Conservation (phyloP, 53 echinoderm and acorn worm species). For the Echinarachnius parma region DNA sequence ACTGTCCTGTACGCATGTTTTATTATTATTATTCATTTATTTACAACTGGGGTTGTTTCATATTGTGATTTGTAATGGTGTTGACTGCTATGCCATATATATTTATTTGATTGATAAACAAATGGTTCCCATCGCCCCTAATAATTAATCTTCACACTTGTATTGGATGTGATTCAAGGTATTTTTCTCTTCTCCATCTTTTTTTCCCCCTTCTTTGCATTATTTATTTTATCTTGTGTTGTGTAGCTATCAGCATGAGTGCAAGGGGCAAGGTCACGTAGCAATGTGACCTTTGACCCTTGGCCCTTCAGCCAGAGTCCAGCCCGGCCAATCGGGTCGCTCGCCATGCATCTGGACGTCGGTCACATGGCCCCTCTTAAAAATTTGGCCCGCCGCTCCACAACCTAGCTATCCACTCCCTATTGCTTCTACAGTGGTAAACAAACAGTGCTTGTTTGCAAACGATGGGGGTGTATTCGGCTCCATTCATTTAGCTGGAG, state of each 20-base stretch:
- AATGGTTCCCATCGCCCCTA: too few species aligned
- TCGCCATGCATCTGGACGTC: too few species aligned
- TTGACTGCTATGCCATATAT: too few species aligned
- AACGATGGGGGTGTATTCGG: constrained; percentile 22
- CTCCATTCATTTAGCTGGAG: too few species aligned
- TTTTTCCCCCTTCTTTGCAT: constrained; percentile 33
- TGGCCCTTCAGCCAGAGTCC: constrained; percentile 9
- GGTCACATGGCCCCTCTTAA: constrained; percentile 11
- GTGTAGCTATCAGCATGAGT: constrained; percentile 34
- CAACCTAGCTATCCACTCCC: constrained; percentile 29
- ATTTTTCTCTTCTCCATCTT: constrained; percentile 26
- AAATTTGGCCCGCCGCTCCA: constrained; percentile 22
- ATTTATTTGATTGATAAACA: too few species aligned
- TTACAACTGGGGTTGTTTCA: too few species aligned
- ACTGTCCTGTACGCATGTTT: too few species aligned
- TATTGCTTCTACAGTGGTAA: constrained; percentile 42
- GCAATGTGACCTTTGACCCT: constrained; percentile 31
- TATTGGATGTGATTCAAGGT: constrained; percentile 43
- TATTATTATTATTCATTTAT: too few species aligned
- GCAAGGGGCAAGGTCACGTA: constrained; percentile 18
- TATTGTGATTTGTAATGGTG: too few species aligned
- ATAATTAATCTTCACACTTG: too few species aligned
- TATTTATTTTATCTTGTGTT: constrained; percentile 46
- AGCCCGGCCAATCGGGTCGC: constrained; percentile 31
- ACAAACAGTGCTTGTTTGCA: constrained; percentile 49